These are phyloP conservation scores for Exephanes ischioxanthus DNA, from an alignment of 2,888 invertebrate genomes.

Conservation along the genomic window DNA sequence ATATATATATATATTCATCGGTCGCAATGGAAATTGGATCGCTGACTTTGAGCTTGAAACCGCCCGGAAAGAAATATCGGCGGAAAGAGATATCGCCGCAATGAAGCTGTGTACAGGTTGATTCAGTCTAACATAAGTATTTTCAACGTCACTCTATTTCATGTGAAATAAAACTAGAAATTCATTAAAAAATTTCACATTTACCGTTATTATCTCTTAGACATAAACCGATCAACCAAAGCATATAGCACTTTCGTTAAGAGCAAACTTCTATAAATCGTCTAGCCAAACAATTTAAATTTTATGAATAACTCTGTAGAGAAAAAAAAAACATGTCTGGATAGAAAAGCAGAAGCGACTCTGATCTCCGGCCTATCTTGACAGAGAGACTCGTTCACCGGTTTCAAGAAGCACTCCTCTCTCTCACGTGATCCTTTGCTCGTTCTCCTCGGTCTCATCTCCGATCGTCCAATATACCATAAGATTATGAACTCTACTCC, in stretches of 20 bases:
- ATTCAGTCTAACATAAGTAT: conserved; percentile 24
- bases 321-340: conserved; percentile 15
- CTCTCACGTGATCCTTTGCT: conserved; percentile 39
- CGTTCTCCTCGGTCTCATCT: conserved; percentile 24
- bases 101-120: conserved; percentile 26
- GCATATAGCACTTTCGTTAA: neutral
- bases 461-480: conserved; percentile 57
- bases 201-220: neutral
- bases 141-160: neutral
- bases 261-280: neutral
- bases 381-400: conserved; percentile 63
- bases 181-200: no score
- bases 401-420: conserved; percentile 54
- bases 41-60: conserved; percentile 46
- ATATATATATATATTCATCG: conserved; percentile 28
- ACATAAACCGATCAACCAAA: neutral
- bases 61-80: conserved; percentile 23
- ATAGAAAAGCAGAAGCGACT: conserved; percentile 50
- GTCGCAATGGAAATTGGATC: conserved; percentile 56
- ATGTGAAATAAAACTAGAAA: neutral
- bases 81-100: conserved; percentile 38
- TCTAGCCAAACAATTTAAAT: neutral
- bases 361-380: conserved; percentile 66
- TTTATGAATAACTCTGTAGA: conserved; percentile 50
- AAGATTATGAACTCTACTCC: conserved; percentile 54